Percentiles rank a stretch among this genome's conserved stretches.
phyloP scores from a whole-genome alignment of 2,888 invertebrate genomes.

The Scaptomyza tumidula region DNA sequence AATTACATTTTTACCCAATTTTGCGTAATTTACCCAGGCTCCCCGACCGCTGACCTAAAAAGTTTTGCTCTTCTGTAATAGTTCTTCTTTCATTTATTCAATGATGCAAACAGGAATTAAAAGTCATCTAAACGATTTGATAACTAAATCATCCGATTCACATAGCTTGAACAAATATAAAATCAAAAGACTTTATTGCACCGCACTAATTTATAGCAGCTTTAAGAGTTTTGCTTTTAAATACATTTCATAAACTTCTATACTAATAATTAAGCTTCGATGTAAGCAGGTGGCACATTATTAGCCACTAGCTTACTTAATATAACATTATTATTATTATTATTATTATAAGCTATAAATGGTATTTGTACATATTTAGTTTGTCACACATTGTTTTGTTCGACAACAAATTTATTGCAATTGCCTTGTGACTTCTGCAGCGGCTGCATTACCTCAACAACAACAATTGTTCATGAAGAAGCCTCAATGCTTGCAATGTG shows the following conservation, averaged over 20 bases:
- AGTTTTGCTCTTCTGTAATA: too few relatives aligned
- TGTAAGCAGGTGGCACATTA: not conserved
- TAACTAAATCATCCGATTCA: not conserved
- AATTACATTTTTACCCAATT: too few relatives aligned
- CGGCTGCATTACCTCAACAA: constrained; percentile 7
- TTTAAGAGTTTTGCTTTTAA: not conserved
- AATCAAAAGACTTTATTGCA: not conserved
- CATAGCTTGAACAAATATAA: not conserved
- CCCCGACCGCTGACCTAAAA: too few relatives aligned
- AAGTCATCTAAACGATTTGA: not conserved
- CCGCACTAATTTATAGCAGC: not conserved
- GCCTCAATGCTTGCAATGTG: constrained; percentile 19
- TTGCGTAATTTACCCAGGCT: too few relatives aligned
- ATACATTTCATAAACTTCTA: not conserved
- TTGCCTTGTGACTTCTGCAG: constrained; percentile 35
- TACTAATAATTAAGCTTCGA: not conserved
- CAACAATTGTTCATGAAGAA: not conserved
- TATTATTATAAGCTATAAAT: constrained; percentile 16
- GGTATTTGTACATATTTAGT: constrained; percentile 4
- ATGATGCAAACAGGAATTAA: too few relatives aligned
- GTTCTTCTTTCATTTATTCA: too few relatives aligned
- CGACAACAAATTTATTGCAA: constrained; percentile 38
- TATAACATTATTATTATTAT: not conserved
- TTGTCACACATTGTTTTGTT: constrained; percentile 19
- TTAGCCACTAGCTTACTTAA: too few relatives aligned